phyloP scores from a whole-genome alignment of 1,140 invertebrate genomes.

The Acyrthosiphon pisum region DNA sequence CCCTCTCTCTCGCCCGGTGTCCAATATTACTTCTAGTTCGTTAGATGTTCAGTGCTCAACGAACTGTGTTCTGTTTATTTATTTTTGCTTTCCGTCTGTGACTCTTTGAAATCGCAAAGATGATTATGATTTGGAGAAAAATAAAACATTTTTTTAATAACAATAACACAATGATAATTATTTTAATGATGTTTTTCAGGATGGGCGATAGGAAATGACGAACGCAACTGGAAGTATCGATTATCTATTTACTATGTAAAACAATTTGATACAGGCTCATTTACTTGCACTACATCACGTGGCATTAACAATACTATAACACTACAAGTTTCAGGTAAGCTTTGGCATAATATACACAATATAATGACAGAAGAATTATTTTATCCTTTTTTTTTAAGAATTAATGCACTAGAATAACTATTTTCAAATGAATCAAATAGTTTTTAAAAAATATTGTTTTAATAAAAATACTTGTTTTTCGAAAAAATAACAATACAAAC shows the following conservation, averaged over 20 bases:
- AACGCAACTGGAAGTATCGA: constrained; percentile 81
- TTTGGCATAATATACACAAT: not conserved
- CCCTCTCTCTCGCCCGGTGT: not conserved
- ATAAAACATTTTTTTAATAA: constrained; percentile 15
- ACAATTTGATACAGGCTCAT: constrained; percentile 75
- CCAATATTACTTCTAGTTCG: constrained; percentile 54
- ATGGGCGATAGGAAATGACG: constrained; percentile 79
- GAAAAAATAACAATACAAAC: not conserved
- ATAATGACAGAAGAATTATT: not conserved
- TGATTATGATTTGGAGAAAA: not conserved
- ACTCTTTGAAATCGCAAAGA: constrained; percentile 28
- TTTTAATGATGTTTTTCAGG: constrained; percentile 66
- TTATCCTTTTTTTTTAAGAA: not conserved
- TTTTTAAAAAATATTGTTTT: not conserved
- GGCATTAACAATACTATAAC: constrained; percentile 81
- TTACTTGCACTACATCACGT: constrained; percentile 81
- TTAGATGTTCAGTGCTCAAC: constrained; percentile 41
- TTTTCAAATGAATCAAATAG: not conserved
- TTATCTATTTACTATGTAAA: constrained; percentile 84
- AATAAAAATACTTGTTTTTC: not conserved
- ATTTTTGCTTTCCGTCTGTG: constrained; percentile 28
- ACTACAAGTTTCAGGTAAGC: constrained; percentile 78
- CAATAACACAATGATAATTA: not conserved
- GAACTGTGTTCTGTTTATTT: constrained; percentile 54
- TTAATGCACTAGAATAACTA: not conserved